Conservation (phyloP, 2,888 invertebrate genomes). For the Choreutis nemorana region DNA sequence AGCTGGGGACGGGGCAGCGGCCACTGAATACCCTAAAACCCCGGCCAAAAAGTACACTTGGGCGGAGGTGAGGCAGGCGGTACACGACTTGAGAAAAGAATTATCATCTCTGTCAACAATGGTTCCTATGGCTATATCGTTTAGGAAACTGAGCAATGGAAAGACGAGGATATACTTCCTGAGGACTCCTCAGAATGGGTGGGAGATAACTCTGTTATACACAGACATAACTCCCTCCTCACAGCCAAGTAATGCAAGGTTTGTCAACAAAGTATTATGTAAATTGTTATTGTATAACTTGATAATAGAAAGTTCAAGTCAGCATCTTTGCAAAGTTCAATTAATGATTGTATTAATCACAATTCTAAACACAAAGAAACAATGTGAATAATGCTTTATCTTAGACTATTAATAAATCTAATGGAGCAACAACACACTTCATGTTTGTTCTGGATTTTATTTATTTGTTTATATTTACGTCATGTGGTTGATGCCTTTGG, state of each 20-base stretch:
- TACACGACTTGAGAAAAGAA: slow-evolving; percentile 81
- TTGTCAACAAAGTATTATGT: no score
- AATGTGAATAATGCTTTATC: no score
- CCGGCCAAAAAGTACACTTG: slow-evolving; percentile 68
- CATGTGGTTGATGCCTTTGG: no score
- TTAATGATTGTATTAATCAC: no score
- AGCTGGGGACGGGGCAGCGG: slow-evolving; percentile 53
- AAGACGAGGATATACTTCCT: slow-evolving; percentile 89
- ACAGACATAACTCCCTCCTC: slow-evolving; percentile 79
- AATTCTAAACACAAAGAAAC: no score
- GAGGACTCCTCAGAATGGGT: slow-evolving; percentile 85
- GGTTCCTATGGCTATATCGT: slow-evolving; percentile 84
- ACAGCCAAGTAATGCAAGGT: slow-evolving; percentile 61
- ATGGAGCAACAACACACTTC: no score
- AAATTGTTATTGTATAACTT: no score
- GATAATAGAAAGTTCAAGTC: no score
- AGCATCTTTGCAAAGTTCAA: no score
- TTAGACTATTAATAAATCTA: no score
- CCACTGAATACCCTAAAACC: slow-evolving; percentile 37
- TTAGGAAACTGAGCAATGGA: slow-evolving; percentile 80
- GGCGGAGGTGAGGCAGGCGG: slow-evolving; percentile 82
- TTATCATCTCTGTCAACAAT: slow-evolving; percentile 80
- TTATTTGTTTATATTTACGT: no score
- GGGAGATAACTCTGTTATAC: slow-evolving; percentile 89
- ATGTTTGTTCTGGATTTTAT: no score